These are phyloP conservation scores for Thyatira batis DNA, from an alignment of 2,888 invertebrate species.

Conservation along the genomic window DNA sequence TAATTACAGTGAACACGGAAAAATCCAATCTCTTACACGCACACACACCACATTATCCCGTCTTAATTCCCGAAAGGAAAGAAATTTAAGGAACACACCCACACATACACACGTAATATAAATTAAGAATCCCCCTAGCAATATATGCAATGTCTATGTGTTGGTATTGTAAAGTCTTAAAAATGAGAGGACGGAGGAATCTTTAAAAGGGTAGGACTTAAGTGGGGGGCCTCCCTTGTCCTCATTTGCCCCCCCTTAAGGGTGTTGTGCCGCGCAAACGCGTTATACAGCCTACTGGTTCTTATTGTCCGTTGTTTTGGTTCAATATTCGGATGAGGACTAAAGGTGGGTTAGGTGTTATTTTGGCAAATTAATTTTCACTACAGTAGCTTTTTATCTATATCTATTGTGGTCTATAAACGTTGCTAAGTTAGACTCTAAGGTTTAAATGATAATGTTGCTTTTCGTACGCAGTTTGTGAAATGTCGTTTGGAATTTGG, in stretches of 20 bases:
- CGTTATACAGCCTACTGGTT: constrained; percentile 73
- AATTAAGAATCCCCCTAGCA: constrained; percentile 64
- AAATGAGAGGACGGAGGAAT: constrained; percentile 80
- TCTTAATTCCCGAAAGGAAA: constrained; percentile 45
- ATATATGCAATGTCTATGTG: constrained; percentile 64
- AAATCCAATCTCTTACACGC: constrained; percentile 69
- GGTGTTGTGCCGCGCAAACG: constrained; percentile 68
- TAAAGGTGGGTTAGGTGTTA: constrained; percentile 73
- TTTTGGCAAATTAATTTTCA: constrained; percentile 54
- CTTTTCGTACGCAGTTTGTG: background rate
- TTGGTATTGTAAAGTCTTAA: constrained; percentile 81
- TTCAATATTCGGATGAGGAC: constrained; percentile 71
- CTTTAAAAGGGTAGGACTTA: constrained; percentile 82
- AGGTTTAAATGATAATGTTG: background rate
- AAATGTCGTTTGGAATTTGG: background rate
- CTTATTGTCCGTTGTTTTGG: constrained; percentile 77
- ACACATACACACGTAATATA: constrained; percentile 56
- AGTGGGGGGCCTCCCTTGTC: constrained; percentile 60
- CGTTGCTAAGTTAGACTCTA: background rate
- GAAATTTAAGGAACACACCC: constrained; percentile 26
- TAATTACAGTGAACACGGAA: constrained; percentile 79
- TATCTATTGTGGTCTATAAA: background rate
- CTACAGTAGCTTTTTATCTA: constrained; percentile 16
- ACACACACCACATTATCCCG: constrained; percentile 32
- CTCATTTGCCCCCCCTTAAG: constrained; percentile 42